Base-by-base conservation (phyloP, 2,888 invertebrate genomes). In the Homarus gammarus region DNA sequence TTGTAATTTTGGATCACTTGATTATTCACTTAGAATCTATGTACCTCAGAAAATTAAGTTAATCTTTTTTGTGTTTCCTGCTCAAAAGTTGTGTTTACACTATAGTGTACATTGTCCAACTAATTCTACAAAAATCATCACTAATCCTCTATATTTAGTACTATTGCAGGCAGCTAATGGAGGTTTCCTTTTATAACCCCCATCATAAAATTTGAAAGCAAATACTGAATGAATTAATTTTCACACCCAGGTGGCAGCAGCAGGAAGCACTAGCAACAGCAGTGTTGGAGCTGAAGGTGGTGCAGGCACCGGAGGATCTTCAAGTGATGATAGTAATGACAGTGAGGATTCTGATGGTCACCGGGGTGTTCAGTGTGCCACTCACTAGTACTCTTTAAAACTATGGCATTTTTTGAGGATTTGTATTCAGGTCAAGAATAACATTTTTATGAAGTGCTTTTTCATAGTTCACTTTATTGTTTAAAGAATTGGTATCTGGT, bases 321-420 rank as follows among this genome's bases (percentile, higher is more conserved):
- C 89, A 36, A 89, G 84, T 89, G 89, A 89, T 27, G 89, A 89
- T 40, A 85, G 84, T 73, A 84, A 84, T 38, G 85, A 89, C 36
- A 85, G 85, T 84, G 89, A 89, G 12, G 89, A 84, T 70, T 89
- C 89, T 61, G 89, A 89, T 40, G 73, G 73, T 33, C 81, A 81
- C 15, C 84, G 79, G 18, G 84, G 89, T 73, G 73, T 89, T 27
- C 89, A 84, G 73, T 89, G 89, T 64, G 81, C 89, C 68, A 89
- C 89, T n/a, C 84, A 89, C 49, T 89, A 89, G 70, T 79, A 44
- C 36, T 38, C 44, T 27, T 49, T 36, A 44, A 22, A 61, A 38
- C 31, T 38, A 56, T 56, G 3, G n/a, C 12, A 6, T 18, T 22
- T 10, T 2, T 27, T 64, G 27, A 64, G 27, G 2, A 27, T 64